Evolutionary conservation across 2,888 invertebrate genomes (phyloP).

Genomic region (Tribolium freemani): DNA sequence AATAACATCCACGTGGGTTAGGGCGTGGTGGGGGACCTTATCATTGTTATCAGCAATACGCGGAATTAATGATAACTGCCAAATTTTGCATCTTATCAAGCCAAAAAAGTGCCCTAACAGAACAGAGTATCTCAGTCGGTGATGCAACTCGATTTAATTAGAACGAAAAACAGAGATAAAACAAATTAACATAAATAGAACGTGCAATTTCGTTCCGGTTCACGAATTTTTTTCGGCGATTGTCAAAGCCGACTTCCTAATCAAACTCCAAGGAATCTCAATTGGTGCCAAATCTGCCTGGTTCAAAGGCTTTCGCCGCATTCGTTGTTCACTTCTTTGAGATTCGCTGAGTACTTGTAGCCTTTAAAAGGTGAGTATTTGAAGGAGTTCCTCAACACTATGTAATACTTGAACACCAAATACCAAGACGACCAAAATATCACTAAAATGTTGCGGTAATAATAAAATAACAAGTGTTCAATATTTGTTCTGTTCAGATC

Average conservation of each 20-base stretch:
- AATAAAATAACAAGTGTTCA: too few relatives aligned
- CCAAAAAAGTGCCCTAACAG: too few relatives aligned
- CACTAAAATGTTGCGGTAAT: background rate
- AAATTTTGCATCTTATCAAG: background rate
- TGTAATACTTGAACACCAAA: conserved; percentile 24
- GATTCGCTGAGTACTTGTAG: conserved; percentile 15
- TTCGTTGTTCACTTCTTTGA: conserved; percentile 8
- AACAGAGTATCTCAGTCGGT: background rate
- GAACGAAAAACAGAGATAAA: conserved; percentile 19
- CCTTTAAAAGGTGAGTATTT: background rate
- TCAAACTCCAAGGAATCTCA: background rate
- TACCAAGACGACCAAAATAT: conserved; percentile 39
- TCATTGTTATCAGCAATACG: background rate
- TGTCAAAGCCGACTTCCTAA: conserved; percentile 1
- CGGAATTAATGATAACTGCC: background rate
- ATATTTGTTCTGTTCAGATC: too few relatives aligned
- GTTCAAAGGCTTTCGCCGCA: background rate
- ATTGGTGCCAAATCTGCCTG: background rate
- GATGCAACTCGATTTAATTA: conserved; percentile 4
- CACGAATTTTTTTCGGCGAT: conserved; percentile 6
- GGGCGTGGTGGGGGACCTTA: background rate
- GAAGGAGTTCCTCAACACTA: conserved; percentile 2
- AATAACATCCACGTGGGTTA: background rate
- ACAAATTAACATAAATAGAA: conserved; percentile 18
- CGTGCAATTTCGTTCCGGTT: conserved; percentile 25